Conservation (phyloP, 2,888 invertebrate genomes). For the Ochropleura leucogaster region DNA sequence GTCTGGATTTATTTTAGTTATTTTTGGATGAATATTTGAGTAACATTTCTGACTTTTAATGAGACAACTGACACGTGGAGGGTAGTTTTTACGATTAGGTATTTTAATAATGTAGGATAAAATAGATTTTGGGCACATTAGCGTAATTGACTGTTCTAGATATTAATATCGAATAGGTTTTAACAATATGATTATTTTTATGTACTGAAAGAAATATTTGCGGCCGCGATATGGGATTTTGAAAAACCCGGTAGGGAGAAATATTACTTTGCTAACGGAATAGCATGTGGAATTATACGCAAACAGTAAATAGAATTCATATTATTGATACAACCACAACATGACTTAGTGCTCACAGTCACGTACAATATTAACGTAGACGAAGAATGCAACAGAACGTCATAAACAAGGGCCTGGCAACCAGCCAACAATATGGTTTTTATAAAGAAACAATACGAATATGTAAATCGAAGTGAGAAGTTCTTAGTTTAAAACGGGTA, state of each 20-base stretch:
- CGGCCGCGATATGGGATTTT: no score
- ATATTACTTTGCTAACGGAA: neutral
- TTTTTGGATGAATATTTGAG: slow-evolving; percentile 26
- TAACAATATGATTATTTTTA: neutral
- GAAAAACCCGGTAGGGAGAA: no score
- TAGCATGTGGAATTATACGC: slow-evolving; percentile 4
- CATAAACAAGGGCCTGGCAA: slow-evolving; percentile 55
- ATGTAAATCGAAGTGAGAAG: slow-evolving; percentile 28
- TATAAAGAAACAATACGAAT: slow-evolving; percentile 28
- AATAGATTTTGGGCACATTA: neutral
- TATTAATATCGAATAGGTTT: neutral
- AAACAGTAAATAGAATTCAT: slow-evolving; percentile 19
- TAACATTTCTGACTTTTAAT: slow-evolving; percentile 28
- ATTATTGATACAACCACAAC: slow-evolving; percentile 39
- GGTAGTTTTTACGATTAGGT: neutral
- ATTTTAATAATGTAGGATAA: neutral
- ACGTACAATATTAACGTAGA: slow-evolving; percentile 55
- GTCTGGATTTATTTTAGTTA: slow-evolving; percentile 37
- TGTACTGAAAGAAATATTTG: neutral
- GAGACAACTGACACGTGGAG: slow-evolving; percentile 9
- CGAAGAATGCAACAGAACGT: slow-evolving; percentile 32
- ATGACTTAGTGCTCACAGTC: slow-evolving; percentile 45
- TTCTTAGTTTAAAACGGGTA: neutral
- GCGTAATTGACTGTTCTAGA: no score
- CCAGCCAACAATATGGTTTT: slow-evolving; percentile 44